These are phyloP conservation scores for Streblospio benedicti DNA, from an alignment of 1,140 invertebrate genomes.

Conservation along the genomic window DNA sequence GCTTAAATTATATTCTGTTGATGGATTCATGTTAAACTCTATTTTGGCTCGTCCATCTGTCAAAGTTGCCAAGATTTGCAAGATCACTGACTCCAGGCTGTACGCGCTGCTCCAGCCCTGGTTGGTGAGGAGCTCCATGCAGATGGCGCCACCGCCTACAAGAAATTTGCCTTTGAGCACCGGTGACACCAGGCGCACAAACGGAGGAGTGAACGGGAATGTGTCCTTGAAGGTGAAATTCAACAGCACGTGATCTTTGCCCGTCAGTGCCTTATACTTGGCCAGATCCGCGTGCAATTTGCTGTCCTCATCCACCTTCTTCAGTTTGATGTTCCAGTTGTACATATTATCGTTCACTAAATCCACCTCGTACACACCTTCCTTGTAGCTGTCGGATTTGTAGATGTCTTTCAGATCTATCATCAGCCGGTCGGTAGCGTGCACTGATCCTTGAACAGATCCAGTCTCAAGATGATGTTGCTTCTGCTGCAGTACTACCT, in stretches of 20 bases:
- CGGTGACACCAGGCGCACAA: conserved; percentile 94
- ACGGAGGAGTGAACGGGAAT: conserved; percentile 97
- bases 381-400: conserved; percentile 94
- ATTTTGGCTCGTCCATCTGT: conserved; percentile 98
- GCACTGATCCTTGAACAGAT: conserved; percentile 62
- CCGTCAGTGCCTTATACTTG: conserved; percentile 90
- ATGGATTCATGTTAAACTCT: no score
- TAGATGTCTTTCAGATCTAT: conserved; percentile 98
- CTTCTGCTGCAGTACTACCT: no score
- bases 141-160: conserved; percentile 85
- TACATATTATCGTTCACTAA: conserved; percentile 97
- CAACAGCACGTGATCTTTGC: conserved; percentile 89
- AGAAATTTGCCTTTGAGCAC: conserved; percentile 94
- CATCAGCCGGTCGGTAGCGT: conserved; percentile 97
- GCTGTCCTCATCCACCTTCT: conserved; percentile 94
- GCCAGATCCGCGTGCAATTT: conserved; percentile 86
- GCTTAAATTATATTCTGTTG: no score
- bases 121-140: conserved; percentile 98
- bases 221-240: conserved; percentile 97
- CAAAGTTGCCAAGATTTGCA: conserved; percentile 96
- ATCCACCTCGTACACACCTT: conserved; percentile 83
- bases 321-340: conserved; percentile 96
- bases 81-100: conserved; percentile 95
- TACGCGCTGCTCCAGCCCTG: conserved; percentile 99
- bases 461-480: no score